Percentiles rank a stretch among this genome's conserved stretches.
These are phyloP conservation scores for Sinocyclocheilus anshuiensis DNA, from an alignment of 2,113 vertebrate genomes.

Conservation along the genomic window DNA sequence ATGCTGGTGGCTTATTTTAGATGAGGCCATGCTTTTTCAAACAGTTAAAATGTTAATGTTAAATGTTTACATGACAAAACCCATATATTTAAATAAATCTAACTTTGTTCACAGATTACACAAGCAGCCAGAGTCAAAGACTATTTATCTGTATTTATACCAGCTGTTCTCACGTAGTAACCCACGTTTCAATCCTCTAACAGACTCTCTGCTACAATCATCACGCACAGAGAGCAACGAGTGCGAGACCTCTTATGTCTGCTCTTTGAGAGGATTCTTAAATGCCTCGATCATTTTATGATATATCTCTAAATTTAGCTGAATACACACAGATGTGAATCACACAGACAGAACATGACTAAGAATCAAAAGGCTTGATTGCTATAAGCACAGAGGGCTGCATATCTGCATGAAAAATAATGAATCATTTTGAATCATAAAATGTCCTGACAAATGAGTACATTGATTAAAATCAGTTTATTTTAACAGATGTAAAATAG, in stretches of 20 bases:
- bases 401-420: neutral
- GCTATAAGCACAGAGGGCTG: neutral
- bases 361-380: constrained; percentile 17
- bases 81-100: neutral
- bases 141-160: neutral
- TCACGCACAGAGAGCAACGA: constrained; percentile 68
- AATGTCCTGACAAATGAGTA: neutral
- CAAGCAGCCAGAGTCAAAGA: neutral
- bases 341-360: neutral
- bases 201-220: constrained; percentile 56
- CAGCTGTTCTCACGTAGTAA: neutral
- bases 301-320: neutral
- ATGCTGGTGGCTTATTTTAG: neutral
- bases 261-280: neutral
- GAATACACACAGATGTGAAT: neutral
- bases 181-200: constrained; percentile 70
- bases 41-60: neutral
- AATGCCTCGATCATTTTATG: neutral
- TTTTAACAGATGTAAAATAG: neutral
- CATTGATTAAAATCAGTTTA: neutral
- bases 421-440: neutral
- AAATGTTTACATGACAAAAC: neutral
- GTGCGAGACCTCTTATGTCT: constrained; percentile 41
- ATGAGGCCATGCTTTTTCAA: neutral
- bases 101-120: neutral